A percentile compares a stretch with the other conserved stretches of the same genome.
Conservation (phyloP, 2,888 invertebrate genomes). For the Eilema caniola region DNA sequence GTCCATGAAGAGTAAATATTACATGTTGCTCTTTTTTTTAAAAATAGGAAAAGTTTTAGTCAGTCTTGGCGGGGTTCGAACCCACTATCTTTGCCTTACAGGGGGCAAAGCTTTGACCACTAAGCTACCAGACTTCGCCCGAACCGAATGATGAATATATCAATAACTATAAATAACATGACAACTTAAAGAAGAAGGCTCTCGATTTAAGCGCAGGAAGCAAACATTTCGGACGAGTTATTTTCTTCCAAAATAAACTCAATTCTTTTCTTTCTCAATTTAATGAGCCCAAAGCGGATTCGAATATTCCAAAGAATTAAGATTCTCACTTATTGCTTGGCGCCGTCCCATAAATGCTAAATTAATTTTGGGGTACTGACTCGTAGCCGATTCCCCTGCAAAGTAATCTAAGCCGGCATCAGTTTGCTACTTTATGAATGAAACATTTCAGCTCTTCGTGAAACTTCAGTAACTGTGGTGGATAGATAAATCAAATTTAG, state of each 20-base stretch:
- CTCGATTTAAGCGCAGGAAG: not conserved
- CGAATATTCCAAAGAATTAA: conserved; percentile 42
- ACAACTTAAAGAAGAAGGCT: no score
- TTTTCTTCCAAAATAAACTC: conserved; percentile 14
- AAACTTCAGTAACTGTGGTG: conserved; percentile 50
- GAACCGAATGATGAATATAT: no score
- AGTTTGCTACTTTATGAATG: conserved; percentile 54
- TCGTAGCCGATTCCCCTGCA: conserved; percentile 39
- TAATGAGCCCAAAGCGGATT: conserved; percentile 34
- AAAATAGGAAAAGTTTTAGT: no score
- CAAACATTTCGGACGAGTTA: not conserved
- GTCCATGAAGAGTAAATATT: no score
- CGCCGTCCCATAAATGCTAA: conserved; percentile 38
- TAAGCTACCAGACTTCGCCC: no score
- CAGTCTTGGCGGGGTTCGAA: no score
- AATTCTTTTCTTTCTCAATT: conserved; percentile 25
- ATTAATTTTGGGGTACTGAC: conserved; percentile 45
- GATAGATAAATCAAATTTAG: conserved; percentile 56
- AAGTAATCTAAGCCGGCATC: conserved; percentile 50
- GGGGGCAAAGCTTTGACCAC: no score
- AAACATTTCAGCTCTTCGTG: conserved; percentile 54
- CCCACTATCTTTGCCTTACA: no score
- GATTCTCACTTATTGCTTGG: conserved; percentile 32
- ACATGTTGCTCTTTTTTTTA: no score
- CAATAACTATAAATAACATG: not conserved